phyloP scores from a whole-genome alignment of 2,113 vertebrate species.

The Grammomys surdaster region DNA sequence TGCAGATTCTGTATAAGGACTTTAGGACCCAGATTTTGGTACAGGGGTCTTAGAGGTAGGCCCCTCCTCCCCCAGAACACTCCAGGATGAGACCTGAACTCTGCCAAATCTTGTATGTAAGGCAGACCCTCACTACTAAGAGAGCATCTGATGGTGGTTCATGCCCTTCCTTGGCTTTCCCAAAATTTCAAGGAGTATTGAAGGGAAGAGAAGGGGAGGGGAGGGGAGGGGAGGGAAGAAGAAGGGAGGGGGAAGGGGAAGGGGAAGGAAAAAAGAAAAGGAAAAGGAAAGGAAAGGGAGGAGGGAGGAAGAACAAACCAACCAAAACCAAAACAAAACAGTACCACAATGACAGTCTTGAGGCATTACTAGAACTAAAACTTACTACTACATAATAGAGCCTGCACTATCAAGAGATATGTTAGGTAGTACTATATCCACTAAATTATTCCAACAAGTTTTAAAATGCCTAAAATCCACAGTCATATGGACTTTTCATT shows the following conservation, averaged over 20 bases:
- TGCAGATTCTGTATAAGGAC: background rate
- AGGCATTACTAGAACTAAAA: background rate
- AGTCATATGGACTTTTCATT: slow-evolving; percentile 46
- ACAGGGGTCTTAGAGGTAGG: background rate
- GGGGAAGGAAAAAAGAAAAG: too few relatives aligned
- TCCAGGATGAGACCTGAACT: background rate
- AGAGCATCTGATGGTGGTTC: background rate
- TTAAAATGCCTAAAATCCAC: background rate
- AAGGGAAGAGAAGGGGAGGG: background rate
- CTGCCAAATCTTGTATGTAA: background rate
- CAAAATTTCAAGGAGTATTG: slow-evolving; percentile 28
- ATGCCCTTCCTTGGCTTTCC: slow-evolving; percentile 28
- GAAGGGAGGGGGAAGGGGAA: too few relatives aligned
- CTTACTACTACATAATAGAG: too few relatives aligned
- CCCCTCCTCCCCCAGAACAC: background rate
- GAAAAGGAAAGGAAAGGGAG: too few relatives aligned
- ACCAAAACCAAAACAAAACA: background rate
- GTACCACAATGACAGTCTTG: background rate
- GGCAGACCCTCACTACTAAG: slow-evolving; percentile 24
- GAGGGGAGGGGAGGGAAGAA: too few relatives aligned
- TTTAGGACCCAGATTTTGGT: background rate
- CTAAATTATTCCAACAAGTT: too few relatives aligned
- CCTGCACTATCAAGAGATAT: too few relatives aligned
- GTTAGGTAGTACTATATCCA: too few relatives aligned
- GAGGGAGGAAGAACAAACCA: too few relatives aligned